A percentile compares a stretch with the other conserved stretches of the same genome.
Conservation (phyloP, 1,140 invertebrate genomes). For the Drosophila nasuta region DNA sequence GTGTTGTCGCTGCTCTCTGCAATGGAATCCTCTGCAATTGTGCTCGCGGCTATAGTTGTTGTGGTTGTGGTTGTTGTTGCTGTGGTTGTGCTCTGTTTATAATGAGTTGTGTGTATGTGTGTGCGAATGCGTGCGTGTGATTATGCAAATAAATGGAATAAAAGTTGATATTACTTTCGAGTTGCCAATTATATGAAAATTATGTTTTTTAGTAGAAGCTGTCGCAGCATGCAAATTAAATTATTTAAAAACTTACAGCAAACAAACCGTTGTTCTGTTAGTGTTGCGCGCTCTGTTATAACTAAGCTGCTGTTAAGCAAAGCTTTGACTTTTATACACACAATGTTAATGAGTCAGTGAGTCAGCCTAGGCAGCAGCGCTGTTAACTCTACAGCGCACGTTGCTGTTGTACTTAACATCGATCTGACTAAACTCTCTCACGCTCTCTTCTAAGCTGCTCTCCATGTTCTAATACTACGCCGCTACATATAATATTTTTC, state of each 20-base stretch:
- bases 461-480: neutral
- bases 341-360: constrained; percentile 23
- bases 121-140: constrained; percentile 21
- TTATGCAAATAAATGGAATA: constrained; percentile 69
- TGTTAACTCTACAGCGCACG: constrained; percentile 12
- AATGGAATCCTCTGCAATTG: constrained; percentile 45
- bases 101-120: constrained; percentile 29
- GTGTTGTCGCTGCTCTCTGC: constrained; percentile 47
- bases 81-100: constrained; percentile 50
- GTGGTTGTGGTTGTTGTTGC: constrained; percentile 13
- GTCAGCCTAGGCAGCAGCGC: neutral
- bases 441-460: neutral
- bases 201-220: constrained; percentile 27
- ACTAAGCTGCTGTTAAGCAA: constrained; percentile 40
- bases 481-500: neutral
- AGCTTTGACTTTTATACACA: constrained; percentile 52
- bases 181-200: constrained; percentile 42
- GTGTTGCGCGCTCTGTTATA: neutral
- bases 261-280: neutral
- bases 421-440: constrained; percentile 8
- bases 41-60: constrained; percentile 45
- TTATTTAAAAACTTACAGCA: constrained; percentile 48
- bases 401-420: constrained; percentile 5
- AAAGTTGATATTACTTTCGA: constrained; percentile 59
- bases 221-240: constrained; percentile 39